Conservation (phyloP, 2,797 vertebrate species). For the Scyliorhinus canicula region DNA sequence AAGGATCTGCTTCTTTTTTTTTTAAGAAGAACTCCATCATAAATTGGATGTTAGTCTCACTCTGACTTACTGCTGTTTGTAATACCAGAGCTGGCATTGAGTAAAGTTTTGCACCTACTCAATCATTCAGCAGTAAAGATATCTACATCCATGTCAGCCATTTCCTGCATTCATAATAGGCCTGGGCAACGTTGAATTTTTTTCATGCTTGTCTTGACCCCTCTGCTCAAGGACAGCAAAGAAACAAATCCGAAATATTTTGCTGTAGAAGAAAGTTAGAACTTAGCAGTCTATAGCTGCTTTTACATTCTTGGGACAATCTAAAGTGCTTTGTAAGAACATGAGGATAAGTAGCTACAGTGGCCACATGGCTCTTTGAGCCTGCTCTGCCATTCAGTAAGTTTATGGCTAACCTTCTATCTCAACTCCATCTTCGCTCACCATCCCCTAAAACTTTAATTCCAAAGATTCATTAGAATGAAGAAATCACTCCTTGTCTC, state of each 20-base stretch:
- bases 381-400: no score
- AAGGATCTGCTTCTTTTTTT: not conserved
- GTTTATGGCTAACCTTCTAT: no score
- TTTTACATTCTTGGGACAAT: not conserved
- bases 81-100: not conserved
- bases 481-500: no score
- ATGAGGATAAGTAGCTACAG: no score
- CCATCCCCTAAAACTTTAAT: no score
- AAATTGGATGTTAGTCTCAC: not conserved
- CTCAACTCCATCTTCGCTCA: no score
- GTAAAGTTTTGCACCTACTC: not conserved
- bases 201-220: not conserved
- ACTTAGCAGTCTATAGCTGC: not conserved
- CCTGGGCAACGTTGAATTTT: not conserved
- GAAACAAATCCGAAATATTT: not conserved
- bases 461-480: no score
- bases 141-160: not conserved
- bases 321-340: not conserved
- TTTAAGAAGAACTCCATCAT: not conserved
- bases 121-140: not conserved
- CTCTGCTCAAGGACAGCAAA: not conserved
- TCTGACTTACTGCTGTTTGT: not conserved
- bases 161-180: not conserved
- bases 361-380: no score
- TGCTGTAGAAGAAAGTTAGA: not conserved